These are phyloP conservation scores for Halcyon chelicuti DNA, from an alignment of 2,797 vertebrate genomes.

Conservation along the genomic window DNA sequence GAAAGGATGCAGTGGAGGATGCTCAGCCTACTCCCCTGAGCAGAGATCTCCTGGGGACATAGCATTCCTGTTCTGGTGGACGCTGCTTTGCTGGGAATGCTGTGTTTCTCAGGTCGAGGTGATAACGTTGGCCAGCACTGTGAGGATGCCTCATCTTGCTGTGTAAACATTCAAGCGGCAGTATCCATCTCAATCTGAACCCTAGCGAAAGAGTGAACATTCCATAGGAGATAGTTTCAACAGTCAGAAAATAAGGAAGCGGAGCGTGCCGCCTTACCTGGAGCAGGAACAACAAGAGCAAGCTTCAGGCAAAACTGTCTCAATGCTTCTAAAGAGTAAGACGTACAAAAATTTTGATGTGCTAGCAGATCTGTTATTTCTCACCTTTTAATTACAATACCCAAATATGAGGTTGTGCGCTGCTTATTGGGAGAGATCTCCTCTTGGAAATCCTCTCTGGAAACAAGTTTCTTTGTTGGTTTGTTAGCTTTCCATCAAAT, in stretches of 20 bases:
- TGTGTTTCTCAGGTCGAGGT: not conserved
- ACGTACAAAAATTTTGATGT: not conserved
- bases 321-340: not conserved
- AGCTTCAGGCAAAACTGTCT: not conserved
- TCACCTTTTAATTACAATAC: not conserved
- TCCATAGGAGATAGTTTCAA: not conserved
- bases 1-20: accelerated
- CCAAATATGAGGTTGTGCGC: not conserved
- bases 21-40: accelerated
- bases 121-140: accelerated
- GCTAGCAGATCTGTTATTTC: not conserved
- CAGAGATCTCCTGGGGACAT: accelerated
- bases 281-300: not conserved
- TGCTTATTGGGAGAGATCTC: not conserved
- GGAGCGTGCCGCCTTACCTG: not conserved
- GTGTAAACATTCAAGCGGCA: not conserved
- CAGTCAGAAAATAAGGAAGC: not conserved
- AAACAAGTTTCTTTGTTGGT: too few species aligned
- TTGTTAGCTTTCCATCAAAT: not conserved
- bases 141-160: not conserved
- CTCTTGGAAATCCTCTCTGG: not conserved
- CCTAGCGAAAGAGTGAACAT: not conserved
- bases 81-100: not conserved
- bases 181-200: not conserved
- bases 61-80: accelerated